These are phyloP conservation scores for Diabrotica virgifera DNA, from an alignment of 1,140 invertebrate species.

Conservation along the genomic window DNA sequence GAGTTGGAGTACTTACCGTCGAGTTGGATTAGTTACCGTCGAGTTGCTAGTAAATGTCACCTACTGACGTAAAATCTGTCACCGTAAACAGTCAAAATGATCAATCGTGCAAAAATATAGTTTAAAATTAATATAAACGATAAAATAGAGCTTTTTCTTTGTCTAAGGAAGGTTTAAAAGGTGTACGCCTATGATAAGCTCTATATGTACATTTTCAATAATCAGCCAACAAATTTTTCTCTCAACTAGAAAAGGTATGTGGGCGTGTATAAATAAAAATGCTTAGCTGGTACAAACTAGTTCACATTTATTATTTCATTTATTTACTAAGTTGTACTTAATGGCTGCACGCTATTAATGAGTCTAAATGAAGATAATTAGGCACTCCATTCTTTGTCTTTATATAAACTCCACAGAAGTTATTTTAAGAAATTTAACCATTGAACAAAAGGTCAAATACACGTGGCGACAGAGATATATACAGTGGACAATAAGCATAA, in stretches of 20 bases:
- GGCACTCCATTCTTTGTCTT: conserved; percentile 1
- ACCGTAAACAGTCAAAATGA: too few relatives aligned
- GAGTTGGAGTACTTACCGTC: too few relatives aligned
- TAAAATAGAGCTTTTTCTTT: too few relatives aligned
- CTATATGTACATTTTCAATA: too few relatives aligned
- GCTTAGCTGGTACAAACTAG: background rate
- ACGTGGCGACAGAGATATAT: background rate
- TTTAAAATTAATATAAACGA: too few relatives aligned
- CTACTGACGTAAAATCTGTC: too few relatives aligned
- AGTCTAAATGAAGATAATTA: conserved; percentile 1
- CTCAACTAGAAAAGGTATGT: background rate
- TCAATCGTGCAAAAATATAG: too few relatives aligned
- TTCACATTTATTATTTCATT: background rate
- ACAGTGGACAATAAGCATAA: background rate
- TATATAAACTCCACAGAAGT: background rate
- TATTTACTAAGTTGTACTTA: background rate
- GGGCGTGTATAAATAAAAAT: background rate
- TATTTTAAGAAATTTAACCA: conserved; percentile 3
- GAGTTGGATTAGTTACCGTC: too few relatives aligned
- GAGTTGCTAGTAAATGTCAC: too few relatives aligned
- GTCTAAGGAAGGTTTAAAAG: too few relatives aligned
- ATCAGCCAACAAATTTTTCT: too few relatives aligned
- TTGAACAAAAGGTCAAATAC: conserved; percentile 2
- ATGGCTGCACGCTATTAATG: background rate
- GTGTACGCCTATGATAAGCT: too few relatives aligned